phyloP scores from a whole-genome alignment of 2,888 invertebrate genomes.

The Rapana venosa region DNA sequence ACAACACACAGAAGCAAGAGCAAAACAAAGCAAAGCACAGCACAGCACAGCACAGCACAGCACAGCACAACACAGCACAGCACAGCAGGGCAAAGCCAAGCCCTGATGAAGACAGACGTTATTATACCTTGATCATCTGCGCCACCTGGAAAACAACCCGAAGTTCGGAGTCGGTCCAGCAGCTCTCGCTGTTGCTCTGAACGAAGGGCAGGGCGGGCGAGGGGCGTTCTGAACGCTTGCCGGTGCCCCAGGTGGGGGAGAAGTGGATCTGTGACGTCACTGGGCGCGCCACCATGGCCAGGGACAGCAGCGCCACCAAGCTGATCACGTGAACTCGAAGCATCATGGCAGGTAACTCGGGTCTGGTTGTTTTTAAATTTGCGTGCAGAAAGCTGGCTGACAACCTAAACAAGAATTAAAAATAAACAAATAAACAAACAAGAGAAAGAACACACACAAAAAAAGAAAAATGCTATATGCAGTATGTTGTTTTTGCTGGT shows the following conservation, averaged over 20 bases:
- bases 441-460: background rate
- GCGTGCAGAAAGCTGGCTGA: background rate
- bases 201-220: background rate
- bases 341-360: constrained; percentile 1
- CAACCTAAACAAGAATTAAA: background rate
- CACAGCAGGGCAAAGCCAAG: background rate
- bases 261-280: constrained; percentile 46
- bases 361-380: background rate
- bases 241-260: constrained; percentile 44
- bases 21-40: background rate
- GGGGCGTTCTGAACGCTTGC: constrained; percentile 38
- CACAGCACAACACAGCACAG: background rate
- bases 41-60: background rate
- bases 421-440: background rate
- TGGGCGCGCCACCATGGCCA: constrained; percentile 12
- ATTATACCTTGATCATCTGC: constrained; percentile 35
- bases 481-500: too few relatives aligned
- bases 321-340: constrained; percentile 3
- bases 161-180: constrained; percentile 35
- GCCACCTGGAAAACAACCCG: constrained; percentile 34
- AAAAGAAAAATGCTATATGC: background rate
- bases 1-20: background rate
- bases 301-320: constrained; percentile 34
- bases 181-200: background rate
- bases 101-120: background rate